Base-by-base conservation (phyloP, 1,140 invertebrate genomes). In the Rhopalosiphum padi region DNA sequence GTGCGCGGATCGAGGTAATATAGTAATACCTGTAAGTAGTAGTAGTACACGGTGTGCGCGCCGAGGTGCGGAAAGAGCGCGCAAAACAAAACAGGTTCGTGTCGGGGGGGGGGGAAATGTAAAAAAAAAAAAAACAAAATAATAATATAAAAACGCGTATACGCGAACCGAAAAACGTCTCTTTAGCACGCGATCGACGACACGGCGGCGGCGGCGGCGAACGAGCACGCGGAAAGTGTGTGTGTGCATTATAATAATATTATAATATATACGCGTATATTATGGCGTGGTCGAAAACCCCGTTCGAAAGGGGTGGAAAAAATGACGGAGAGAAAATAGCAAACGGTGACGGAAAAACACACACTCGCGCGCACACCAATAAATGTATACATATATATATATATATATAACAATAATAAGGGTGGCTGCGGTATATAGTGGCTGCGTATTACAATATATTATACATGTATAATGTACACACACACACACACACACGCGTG, bases 161-260 rank as follows among this genome's bases (percentile, higher is more conserved):
- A 7, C 0, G 46, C 25, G 6, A 35, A 35, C 7, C 22, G 18
- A 88, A 88, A 35, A n/a, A 48, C 15, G 30, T n/a, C 46, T 88
- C 86, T 35, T 51, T 88, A 48, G 86, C 86, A 88, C 86, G 86
- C 86, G 86, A 88, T 88, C 86, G 86, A 88, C 86, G 86, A n/a
- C 23, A 11, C 11, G 9, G 30, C 85, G 9, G 22, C 23, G 22
- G 25, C 43, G 83, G 37, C 83, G 25, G 83, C 83, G 77, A 1
- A 48, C 11, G 55, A 60, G 55, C 25, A 15, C 60, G 18, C 60
- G 60, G 60, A 68, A 68, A 68, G 60, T 68, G 11, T 68, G 18
- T 68, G 11, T 68, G 4, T 68, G 18, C n/a, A 68, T 68, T 68
- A 68, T 68, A 68, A 68, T 68, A 68, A 68, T 68, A 68, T 68